These are phyloP conservation scores for Temnopleurus reevesii DNA, from an alignment of 53 echinoderm and acorn worm species.

Conservation along the genomic window DNA sequence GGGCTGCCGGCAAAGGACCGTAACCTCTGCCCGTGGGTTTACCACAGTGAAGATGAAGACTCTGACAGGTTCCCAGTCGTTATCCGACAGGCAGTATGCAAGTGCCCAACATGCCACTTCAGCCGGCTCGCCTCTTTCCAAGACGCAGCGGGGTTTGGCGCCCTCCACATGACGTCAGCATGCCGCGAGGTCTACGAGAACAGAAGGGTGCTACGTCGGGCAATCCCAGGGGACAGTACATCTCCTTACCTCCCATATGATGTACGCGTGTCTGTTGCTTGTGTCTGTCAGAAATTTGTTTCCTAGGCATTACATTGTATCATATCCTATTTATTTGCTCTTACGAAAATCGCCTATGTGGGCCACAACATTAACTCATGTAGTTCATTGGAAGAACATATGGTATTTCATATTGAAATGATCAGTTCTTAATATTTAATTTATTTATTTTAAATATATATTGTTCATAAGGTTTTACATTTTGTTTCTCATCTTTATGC, in stretches of 20 bases:
- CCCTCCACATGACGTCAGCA: background rate
- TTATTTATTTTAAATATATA: too few species aligned
- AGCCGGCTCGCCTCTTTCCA: background rate
- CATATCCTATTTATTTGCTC: background rate
- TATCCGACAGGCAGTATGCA: background rate
- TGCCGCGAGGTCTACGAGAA: constrained; percentile 23
- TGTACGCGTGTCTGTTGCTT: background rate
- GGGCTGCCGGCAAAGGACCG: background rate
- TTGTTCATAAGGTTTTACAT: too few species aligned
- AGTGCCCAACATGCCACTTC: background rate
- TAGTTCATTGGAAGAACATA: constrained; percentile 32
- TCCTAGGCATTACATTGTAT: background rate
- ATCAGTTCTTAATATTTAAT: background rate
- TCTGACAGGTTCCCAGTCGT: background rate
- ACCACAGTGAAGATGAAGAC: background rate
- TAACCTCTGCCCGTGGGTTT: constrained; percentile 15
- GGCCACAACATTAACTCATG: background rate
- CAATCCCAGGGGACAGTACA: background rate
- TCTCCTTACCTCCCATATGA: background rate
- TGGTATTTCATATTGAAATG: constrained; percentile 43
- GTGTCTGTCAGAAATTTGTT: constrained; percentile 11
- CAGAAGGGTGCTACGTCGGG: background rate
- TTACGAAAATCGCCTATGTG: background rate
- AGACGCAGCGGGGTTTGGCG: background rate
- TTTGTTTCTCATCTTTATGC: too few species aligned